phyloP scores from a whole-genome alignment of 1,140 invertebrate species.

The Drosophila orena region DNA sequence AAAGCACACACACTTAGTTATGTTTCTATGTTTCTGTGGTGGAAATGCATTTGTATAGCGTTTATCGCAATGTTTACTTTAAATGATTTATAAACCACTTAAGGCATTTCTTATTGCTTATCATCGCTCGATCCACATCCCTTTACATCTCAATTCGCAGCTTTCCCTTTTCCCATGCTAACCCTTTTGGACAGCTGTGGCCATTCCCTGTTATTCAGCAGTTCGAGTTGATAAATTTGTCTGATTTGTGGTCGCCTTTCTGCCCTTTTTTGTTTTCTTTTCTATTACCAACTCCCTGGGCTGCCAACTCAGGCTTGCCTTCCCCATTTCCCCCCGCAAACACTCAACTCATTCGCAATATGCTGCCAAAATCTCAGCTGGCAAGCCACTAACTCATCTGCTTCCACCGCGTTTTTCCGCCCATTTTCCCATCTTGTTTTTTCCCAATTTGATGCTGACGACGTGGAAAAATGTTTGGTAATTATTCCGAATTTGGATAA shows the following conservation, averaged over 20 bases:
- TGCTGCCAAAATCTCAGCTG: slow-evolving; percentile 59
- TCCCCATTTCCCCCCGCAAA: background rate
- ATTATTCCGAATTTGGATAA: slow-evolving; percentile 74
- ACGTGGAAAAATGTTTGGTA: slow-evolving; percentile 74
- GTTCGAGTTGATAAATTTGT: slow-evolving; percentile 52
- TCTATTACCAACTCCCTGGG: slow-evolving; percentile 5
- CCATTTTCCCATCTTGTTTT: slow-evolving; percentile 2
- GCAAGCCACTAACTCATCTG: slow-evolving; percentile 57
- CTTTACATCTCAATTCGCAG: slow-evolving; percentile 9
- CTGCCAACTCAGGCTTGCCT: slow-evolving; percentile 21
- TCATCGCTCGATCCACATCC: slow-evolving; percentile 1
- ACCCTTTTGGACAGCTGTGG: slow-evolving; percentile 13
- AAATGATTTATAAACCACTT: too few species aligned
- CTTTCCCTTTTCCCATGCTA: background rate
- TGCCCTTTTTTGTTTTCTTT: background rate
- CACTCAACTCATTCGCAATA: slow-evolving; percentile 50
- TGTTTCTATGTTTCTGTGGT: too few species aligned
- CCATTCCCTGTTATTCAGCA: slow-evolving; percentile 33
- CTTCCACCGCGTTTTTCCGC: background rate
- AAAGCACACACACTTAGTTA: background rate
- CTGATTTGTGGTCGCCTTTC: slow-evolving; percentile 26
- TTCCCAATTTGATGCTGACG: slow-evolving; percentile 55
- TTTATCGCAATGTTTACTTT: background rate
- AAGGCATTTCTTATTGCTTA: background rate
- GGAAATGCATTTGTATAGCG: too few species aligned